Percentiles rank a stretch among this genome's conserved stretches.
Conservation (phyloP, 2,797 vertebrate genomes). For the Siniperca undulata region DNA sequence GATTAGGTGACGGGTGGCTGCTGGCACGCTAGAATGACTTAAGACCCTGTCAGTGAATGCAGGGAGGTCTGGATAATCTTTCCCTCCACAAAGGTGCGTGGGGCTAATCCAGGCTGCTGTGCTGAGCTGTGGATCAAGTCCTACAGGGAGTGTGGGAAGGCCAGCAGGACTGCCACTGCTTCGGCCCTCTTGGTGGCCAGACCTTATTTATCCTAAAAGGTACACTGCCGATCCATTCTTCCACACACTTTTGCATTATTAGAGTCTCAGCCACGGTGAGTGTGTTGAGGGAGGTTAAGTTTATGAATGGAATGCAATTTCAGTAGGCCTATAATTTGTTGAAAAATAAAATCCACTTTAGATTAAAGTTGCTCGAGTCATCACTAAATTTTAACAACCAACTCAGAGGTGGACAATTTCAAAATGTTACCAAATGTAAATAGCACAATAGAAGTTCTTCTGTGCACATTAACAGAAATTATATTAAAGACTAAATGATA, state of each 20-base stretch:
- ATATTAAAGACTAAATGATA: not conserved
- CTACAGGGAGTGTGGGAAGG: slow-evolving; percentile 86
- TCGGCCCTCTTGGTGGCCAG: slow-evolving; percentile 72
- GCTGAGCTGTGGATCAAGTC: slow-evolving; percentile 84
- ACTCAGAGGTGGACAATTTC: not conserved
- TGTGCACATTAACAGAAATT: not conserved
- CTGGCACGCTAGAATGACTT: slow-evolving; percentile 85
- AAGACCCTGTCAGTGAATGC: slow-evolving; percentile 85
- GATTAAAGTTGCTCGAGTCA: not conserved
- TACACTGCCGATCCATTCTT: slow-evolving; percentile 56
- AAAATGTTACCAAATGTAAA: not conserved
- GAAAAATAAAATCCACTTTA: not conserved
- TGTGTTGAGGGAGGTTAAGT: not conserved
- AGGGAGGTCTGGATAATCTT: slow-evolving; percentile 88
- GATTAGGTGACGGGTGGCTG: slow-evolving; percentile 82
- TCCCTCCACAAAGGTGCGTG: slow-evolving; percentile 85
- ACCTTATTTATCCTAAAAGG: slow-evolving; percentile 66
- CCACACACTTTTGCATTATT: slow-evolving; percentile 52
- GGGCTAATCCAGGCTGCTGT: slow-evolving; percentile 85
- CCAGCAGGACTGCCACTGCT: slow-evolving; percentile 73
- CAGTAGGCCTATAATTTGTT: slow-evolving; percentile 6
- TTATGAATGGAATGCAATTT: slow-evolving; percentile 21
- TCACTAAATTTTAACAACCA: not conserved
- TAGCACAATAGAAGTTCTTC: not conserved
- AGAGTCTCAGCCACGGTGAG: slow-evolving; percentile 15